Conservation (phyloP, 2,797 vertebrate genomes). For the Sciurus carolinensis region DNA sequence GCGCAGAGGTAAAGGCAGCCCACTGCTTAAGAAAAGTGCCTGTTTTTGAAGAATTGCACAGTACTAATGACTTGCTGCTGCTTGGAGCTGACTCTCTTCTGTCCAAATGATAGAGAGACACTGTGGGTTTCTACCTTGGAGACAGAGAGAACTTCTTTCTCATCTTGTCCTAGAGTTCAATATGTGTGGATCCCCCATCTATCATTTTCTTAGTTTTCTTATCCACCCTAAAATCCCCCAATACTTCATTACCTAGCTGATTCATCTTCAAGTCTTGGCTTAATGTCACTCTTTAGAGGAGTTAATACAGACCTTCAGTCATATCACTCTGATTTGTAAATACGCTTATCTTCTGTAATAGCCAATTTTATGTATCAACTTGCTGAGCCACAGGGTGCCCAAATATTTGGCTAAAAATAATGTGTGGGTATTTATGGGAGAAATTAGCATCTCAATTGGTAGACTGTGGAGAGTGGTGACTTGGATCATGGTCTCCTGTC, state of each 20-base stretch:
- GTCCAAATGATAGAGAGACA: neutral
- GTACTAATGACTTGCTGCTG: neutral
- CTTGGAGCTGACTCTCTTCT: neutral
- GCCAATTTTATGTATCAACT: neutral
- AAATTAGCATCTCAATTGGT: neutral
- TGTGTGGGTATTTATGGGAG: neutral
- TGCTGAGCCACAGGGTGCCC: neutral
- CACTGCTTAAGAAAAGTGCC: neutral
- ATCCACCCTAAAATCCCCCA: neutral
- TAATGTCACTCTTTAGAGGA: neutral
- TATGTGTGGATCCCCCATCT: neutral
- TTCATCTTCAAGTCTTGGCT: neutral
- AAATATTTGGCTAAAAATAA: conserved; percentile 1
- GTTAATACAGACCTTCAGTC: neutral
- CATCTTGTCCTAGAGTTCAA: neutral
- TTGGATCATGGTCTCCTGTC: too few species aligned
- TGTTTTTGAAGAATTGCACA: neutral
- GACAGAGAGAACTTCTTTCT: neutral
- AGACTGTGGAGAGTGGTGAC: neutral
- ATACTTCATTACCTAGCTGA: neutral
- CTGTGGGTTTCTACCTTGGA: neutral
- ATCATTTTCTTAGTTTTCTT: neutral
- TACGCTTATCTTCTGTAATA: neutral
- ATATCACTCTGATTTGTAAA: neutral
- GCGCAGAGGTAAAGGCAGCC: rapidly evolving